These are phyloP conservation scores for Ceratosolen solmsi DNA, from an alignment of 1,140 invertebrate genomes.

Conservation along the genomic window DNA sequence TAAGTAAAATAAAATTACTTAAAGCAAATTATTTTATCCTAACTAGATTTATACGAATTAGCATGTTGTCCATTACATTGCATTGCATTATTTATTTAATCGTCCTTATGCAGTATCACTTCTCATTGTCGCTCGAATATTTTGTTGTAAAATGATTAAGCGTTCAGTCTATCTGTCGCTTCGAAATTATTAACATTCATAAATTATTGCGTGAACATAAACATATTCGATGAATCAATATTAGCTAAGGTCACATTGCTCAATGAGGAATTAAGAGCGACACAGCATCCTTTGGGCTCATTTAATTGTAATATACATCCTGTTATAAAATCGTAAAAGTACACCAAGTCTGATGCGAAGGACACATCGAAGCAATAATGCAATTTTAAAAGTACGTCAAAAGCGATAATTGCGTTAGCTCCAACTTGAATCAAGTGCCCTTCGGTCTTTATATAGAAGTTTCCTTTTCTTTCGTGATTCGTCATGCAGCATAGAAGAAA, in stretches of 20 bases:
- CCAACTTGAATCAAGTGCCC: conserved; percentile 39
- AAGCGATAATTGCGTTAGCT: conserved; percentile 21
- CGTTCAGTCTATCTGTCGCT: background rate
- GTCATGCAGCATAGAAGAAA: conserved; percentile 33
- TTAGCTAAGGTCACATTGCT: conserved; percentile 24
- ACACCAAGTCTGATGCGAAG: conserved; percentile 46
- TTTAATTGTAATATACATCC: conserved; percentile 49
- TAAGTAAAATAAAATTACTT: background rate
- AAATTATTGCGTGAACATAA: conserved; percentile 7
- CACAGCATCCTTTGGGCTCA: conserved; percentile 46
- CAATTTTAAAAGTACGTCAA: conserved; percentile 44
- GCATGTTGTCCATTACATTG: background rate
- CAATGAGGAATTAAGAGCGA: conserved; percentile 42
- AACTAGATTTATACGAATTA: background rate
- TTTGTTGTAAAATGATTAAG: too few relatives aligned
- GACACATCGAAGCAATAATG: conserved; percentile 49
- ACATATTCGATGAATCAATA: background rate
- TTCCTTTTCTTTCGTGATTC: conserved; percentile 35
- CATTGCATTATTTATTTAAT: background rate
- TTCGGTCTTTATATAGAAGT: conserved; percentile 43
- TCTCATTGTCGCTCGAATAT: background rate
- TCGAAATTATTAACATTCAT: background rate
- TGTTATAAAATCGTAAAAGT: conserved; percentile 52
- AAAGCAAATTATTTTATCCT: background rate
- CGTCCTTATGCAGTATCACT: background rate